Evolutionary conservation across 1,140 invertebrate genomes (phyloP), one percentile per base, ranked within the genome.

Genomic region (Bombus picipes): DNA sequence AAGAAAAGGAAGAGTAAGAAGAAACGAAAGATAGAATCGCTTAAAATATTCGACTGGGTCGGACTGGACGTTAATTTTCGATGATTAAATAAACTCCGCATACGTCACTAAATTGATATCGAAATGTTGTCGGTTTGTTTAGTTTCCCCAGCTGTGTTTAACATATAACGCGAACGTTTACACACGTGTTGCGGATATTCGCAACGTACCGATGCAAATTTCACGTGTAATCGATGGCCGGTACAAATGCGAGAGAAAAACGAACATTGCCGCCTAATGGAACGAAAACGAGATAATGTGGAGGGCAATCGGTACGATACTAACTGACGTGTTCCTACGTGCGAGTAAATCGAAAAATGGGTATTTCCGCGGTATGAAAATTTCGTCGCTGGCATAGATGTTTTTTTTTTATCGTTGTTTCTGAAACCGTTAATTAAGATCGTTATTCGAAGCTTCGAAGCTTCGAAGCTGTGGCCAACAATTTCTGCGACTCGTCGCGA

Each of bases 91-190:
- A 83, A 76, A 76, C 81, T 4, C 13, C 6, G 47, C 2, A 10
- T 10, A 25, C 62, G 73, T 77, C 73, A 66, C 28, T 37, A 37
- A 25, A 83, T n/a, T 76, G 73, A 83, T 77, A 68, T 68, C 81
- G 73, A 22, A 13, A 66, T 68, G 22, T 66, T 32, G 74, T 10
- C 72, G 47, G 72, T 76, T 83, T 65, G 81, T 82, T 83, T 41
- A 68, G 74, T 53, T 76, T 70, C 39, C 43, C 2, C 81, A 77
- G 43, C 81, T 83, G 81, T 77, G 73, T 83, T 70, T 68, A 75
- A 70, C 81, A n/a, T 25, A 43, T 77, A 39, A 75, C 59, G 59
- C 65, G 59, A 57, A 43, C 70, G 68, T 59, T 43, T 73, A 22
- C 73, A 57, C 81, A 77, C 43, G 43, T 65, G 81, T 39, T 28